Percentiles rank a stretch among this genome's conserved stretches.
Conservation (phyloP, 2,113 vertebrate genomes). For the Pomatorhinus ruficollis region DNA sequence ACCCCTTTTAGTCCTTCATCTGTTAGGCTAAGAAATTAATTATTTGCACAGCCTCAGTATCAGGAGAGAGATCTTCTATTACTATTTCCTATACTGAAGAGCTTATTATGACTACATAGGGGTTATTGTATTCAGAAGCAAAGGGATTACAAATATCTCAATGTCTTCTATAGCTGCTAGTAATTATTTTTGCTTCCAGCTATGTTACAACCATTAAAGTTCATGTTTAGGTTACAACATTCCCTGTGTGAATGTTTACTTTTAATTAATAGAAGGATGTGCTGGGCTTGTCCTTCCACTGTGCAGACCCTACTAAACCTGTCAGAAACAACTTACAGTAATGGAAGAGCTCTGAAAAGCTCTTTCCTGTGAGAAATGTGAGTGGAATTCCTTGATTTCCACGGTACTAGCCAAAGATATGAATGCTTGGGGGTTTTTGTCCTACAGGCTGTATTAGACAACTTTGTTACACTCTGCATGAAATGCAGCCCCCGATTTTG, state of each 20-base stretch:
- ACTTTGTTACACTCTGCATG: not conserved
- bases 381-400: not conserved
- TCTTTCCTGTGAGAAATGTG: not conserved
- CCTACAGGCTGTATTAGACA: not conserved
- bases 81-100: slow-evolving; percentile 40
- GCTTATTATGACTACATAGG: slow-evolving; percentile 32
- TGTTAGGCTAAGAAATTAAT: slow-evolving; percentile 45
- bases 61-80: slow-evolving; percentile 29
- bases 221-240: slow-evolving; percentile 41
- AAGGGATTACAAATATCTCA: slow-evolving; percentile 47
- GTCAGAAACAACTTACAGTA: not conserved
- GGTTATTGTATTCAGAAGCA: slow-evolving; percentile 49
- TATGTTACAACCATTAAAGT: slow-evolving; percentile 34
- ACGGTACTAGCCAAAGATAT: not conserved
- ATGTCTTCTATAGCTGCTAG: slow-evolving; percentile 11
- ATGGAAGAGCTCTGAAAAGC: not conserved
- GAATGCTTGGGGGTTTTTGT: not conserved
- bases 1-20: not conserved
- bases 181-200: slow-evolving; percentile 60
- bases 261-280: slow-evolving; percentile 47
- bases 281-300: not conserved
- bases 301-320: not conserved
- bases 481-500: slow-evolving; percentile 18
- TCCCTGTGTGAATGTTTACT: slow-evolving; percentile 32
- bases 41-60: slow-evolving; percentile 34